Percentiles rank a stretch among this genome's conserved stretches.
Evolutionary conservation across 2,797 vertebrate genomes (phyloP).

Genomic region (Hippocampus kuda): DNA sequence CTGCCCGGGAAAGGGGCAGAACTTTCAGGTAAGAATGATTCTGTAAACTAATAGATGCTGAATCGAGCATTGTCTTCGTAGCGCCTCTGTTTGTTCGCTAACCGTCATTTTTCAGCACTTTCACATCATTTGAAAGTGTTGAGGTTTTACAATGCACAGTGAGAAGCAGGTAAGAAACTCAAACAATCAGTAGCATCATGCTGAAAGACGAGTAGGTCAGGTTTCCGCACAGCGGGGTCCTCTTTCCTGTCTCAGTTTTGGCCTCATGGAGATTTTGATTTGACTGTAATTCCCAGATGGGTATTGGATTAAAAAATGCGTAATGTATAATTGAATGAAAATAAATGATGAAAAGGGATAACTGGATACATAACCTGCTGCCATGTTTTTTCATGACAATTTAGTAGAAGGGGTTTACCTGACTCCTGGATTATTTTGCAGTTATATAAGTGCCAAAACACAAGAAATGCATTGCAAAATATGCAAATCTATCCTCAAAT

Average conservation of each 20-base stretch:
- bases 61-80: neutral
- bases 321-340: neutral
- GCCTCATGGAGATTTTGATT: neutral
- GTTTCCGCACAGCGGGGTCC: conserved; percentile 35
- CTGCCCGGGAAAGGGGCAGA: conserved; percentile 64
- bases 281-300: neutral
- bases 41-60: no score
- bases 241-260: conserved; percentile 39
- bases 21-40: conserved; percentile 74
- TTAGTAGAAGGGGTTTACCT: neutral
- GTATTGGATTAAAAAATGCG: neutral
- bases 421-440: neutral
- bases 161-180: conserved; percentile 28
- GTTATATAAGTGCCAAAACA: no score
- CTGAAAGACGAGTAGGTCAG: conserved; percentile 38
- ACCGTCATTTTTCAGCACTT: neutral
- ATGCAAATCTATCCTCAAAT: no score
- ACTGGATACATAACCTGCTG: no score
- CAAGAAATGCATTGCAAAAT: no score
- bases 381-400: no score
- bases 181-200: conserved; percentile 48
- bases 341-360: neutral
- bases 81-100: neutral
- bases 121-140: neutral
- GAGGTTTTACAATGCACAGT: neutral